These are phyloP conservation scores for Antechinus stuartii DNA, from an alignment of 2,113 vertebrate species.

Conservation along the genomic window DNA sequence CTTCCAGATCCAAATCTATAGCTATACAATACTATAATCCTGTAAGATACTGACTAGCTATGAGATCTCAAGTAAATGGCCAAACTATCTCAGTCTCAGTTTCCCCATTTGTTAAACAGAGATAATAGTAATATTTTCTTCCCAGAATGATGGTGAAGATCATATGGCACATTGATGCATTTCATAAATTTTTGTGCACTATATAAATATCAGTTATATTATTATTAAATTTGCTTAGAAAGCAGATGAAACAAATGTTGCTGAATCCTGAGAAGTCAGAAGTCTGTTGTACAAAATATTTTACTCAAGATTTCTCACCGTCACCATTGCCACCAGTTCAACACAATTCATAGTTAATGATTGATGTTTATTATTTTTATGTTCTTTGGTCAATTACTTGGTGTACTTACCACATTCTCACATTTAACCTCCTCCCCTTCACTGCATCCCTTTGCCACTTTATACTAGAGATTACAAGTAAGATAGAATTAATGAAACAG, in stretches of 20 bases:
- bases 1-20: background rate
- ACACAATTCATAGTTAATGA: background rate
- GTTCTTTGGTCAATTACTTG: conserved; percentile 44
- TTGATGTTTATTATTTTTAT: conserved; percentile 51
- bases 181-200: background rate
- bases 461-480: conserved; percentile 42
- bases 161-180: background rate
- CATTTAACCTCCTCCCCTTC: conserved; percentile 7
- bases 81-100: background rate
- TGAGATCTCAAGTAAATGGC: background rate
- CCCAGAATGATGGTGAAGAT: background rate
- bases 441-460: background rate
- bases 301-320: background rate
- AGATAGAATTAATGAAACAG: conserved; percentile 52
- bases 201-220: background rate
- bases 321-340: background rate
- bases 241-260: background rate
- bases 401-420: conserved; percentile 8
- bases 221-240: background rate
- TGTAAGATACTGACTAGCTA: background rate
- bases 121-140: background rate
- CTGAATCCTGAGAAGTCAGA: background rate
- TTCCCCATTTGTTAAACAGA: background rate
- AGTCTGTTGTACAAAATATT: background rate
- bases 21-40: background rate